phyloP scores from a whole-genome alignment of 2,113 vertebrate genomes.

The Ibidorhyncha struthersii region DNA sequence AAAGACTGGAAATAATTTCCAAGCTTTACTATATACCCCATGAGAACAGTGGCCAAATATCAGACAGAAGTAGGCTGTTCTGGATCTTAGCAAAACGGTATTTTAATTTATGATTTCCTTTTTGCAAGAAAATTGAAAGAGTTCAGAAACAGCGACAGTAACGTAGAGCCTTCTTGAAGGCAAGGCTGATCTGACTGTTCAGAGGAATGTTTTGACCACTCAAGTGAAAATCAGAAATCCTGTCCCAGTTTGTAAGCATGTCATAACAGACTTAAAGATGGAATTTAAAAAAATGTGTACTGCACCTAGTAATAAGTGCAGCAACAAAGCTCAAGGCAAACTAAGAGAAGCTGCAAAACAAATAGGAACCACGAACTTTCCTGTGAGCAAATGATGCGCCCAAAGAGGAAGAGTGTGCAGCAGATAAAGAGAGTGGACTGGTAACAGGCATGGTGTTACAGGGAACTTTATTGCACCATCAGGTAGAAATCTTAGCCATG shows the following conservation, averaged over 20 bases:
- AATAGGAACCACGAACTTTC: background rate
- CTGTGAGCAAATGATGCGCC: accelerated
- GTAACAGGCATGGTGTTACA: accelerated
- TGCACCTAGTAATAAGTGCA: background rate
- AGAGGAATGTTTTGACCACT: background rate
- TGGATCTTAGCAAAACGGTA: accelerated
- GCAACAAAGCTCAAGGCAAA: background rate
- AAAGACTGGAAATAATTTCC: background rate
- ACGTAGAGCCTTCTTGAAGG: background rate
- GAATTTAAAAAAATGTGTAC: background rate
- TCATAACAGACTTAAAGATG: background rate
- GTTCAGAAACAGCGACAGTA: background rate
- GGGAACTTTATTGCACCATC: background rate
- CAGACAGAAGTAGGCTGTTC: background rate
- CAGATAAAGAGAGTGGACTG: background rate
- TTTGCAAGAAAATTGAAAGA: background rate
- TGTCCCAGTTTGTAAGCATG: background rate
- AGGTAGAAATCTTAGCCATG: accelerated
- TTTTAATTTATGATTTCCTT: background rate
- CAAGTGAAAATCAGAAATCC: background rate
- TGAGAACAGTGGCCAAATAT: background rate
- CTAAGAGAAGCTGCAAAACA: background rate
- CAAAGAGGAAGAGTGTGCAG: accelerated
- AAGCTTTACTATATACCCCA: background rate
- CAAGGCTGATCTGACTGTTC: background rate